Percentiles rank a stretch among this genome's conserved stretches.
Evolutionary conservation across 2,113 vertebrate species (phyloP).

Genomic region (Tursiops truncatus): DNA sequence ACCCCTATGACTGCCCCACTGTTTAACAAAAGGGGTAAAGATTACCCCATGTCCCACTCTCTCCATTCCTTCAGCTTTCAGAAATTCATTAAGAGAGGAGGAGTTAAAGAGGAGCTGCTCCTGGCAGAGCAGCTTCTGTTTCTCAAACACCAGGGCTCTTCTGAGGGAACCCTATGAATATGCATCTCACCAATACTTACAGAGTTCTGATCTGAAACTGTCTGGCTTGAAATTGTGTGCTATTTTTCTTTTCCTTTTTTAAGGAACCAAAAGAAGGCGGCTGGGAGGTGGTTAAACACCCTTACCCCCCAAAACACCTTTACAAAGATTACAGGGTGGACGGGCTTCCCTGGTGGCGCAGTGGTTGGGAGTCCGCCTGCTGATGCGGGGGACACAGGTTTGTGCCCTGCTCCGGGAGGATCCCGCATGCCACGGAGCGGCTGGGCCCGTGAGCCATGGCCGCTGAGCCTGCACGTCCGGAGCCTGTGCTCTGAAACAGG

Average conservation of each 20-base stretch:
- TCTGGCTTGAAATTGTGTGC: neutral
- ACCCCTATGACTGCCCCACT: neutral
- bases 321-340: neutral
- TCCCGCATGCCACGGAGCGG: too few species aligned
- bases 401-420: too few species aligned
- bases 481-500: too few species aligned
- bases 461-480: too few species aligned
- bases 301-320: constrained; percentile 31
- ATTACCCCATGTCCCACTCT: neutral
- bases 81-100: constrained; percentile 35
- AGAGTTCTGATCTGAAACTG: constrained; percentile 43
- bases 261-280: neutral
- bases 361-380: too few species aligned
- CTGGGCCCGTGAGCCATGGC: too few species aligned
- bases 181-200: neutral
- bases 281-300: constrained; percentile 21
- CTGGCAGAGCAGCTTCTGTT: neutral
- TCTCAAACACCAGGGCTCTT: constrained; percentile 15
- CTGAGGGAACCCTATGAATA: neutral
- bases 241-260: constrained; percentile 40
- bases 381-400: too few species aligned
- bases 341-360: too few species aligned
- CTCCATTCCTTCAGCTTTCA: constrained; percentile 41
- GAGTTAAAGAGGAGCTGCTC: neutral
- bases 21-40: neutral